Conservation (phyloP, 2,888 invertebrate genomes). For the Pollenia angustigena region DNA sequence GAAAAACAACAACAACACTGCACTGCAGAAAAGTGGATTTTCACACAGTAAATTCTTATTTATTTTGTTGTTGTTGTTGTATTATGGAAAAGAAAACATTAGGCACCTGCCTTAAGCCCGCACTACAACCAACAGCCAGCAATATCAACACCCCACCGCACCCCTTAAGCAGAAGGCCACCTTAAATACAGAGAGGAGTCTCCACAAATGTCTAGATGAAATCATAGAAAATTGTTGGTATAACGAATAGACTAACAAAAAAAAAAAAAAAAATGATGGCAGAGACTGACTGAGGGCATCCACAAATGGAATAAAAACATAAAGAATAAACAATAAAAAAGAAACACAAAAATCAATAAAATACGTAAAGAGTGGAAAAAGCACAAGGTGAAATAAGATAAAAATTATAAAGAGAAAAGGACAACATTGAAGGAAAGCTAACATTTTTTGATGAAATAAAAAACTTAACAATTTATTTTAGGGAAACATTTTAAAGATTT, state of each 20-base stretch:
- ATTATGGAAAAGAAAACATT: conserved; percentile 25
- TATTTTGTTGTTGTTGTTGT: background rate
- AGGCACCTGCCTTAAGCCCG: conserved; percentile 46
- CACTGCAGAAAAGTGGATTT: conserved; percentile 25
- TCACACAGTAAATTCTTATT: conserved; percentile 28
- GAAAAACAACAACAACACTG: conserved; percentile 23
- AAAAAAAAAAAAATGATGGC: conserved; percentile 38
- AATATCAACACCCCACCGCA: background rate
- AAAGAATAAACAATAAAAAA: conserved; percentile 18
- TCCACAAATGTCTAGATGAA: conserved; percentile 63
- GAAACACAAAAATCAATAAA: conserved; percentile 51
- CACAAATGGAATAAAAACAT: conserved; percentile 23
- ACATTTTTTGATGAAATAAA: too few species aligned
- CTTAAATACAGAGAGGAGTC: conserved; percentile 27
- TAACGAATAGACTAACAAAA: background rate
- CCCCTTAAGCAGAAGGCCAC: conserved; percentile 10
- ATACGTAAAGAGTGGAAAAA: conserved; percentile 11
- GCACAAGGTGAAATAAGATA: conserved; percentile 53
- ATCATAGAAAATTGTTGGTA: conserved; percentile 59
- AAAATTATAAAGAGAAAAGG: background rate
- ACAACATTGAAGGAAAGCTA: background rate
- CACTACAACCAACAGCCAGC: background rate
- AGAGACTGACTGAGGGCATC: conserved; percentile 62
- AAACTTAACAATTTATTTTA: too few species aligned
- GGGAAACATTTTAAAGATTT: too few species aligned